These are phyloP conservation scores for Mellilla xanthometata DNA, from an alignment of 2,888 invertebrate genomes.

Conservation along the genomic window DNA sequence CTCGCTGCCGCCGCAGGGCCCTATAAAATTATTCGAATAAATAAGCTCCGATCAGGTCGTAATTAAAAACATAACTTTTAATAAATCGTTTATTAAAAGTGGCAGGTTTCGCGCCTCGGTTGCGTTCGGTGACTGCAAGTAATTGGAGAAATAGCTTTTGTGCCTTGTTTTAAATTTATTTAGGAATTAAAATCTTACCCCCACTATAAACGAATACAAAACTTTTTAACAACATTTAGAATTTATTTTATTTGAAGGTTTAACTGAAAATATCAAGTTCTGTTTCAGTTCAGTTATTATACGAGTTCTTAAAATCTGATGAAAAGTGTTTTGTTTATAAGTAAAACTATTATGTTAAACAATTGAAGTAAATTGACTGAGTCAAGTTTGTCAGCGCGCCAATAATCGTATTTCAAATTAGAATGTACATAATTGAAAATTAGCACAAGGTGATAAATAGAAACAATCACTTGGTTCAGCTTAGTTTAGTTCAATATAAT, in stretches of 20 bases:
- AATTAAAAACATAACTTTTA: conserved; percentile 82
- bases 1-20: conserved; percentile 68
- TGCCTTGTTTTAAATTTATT: no score
- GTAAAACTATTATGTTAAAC: not conserved
- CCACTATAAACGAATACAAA: no score
- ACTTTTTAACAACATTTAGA: no score
- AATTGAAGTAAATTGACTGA: not conserved
- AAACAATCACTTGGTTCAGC: no score
- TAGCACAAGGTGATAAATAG: not conserved
- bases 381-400: not conserved
- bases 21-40: conserved; percentile 81
- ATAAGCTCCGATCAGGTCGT: conserved; percentile 71
- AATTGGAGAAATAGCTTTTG: conserved; percentile 19
- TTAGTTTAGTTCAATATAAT: no score
- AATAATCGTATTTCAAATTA: not conserved
- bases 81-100: conserved; percentile 78
- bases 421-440: not conserved
- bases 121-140: conserved; percentile 31
- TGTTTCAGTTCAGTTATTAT: no score
- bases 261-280: no score
- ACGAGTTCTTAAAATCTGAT: no score
- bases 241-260: no score
- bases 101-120: conserved; percentile 70
- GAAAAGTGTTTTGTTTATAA: no score
- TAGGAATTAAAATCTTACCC: no score